Evolutionary conservation across 2,797 vertebrate genomes (phyloP).

Genomic region (Synanceia verrucosa): DNA sequence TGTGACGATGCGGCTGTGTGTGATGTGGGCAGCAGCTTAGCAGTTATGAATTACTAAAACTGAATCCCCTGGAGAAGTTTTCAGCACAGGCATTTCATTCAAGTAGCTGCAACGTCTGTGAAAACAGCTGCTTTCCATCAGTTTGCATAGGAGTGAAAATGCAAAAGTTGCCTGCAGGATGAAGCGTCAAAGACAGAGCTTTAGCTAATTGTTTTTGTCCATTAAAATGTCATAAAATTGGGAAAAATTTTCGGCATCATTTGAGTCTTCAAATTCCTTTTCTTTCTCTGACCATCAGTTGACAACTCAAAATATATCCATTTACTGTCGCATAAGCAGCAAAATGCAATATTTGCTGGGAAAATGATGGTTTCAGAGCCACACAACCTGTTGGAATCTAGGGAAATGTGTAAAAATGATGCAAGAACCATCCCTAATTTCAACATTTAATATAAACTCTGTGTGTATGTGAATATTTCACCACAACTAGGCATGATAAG

Average conservation of each 20-base stretch:
- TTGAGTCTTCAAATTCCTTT: not conserved
- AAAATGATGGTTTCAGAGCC: not conserved
- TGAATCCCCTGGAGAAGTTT: not conserved
- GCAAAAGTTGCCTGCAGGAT: not conserved
- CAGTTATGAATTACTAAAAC: not conserved
- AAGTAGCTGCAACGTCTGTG: not conserved
- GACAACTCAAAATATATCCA: not conserved
- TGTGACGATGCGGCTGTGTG: not conserved
- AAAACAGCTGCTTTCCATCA: not conserved
- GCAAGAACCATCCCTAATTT: not conserved
- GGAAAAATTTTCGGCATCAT: not conserved
- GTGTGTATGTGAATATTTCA: not conserved
- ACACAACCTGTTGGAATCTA: not conserved
- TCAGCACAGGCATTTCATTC: not conserved
- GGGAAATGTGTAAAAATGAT: not conserved
- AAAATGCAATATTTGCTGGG: not conserved
- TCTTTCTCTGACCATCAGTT: not conserved
- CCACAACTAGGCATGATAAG: not conserved
- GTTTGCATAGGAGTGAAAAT: not conserved
- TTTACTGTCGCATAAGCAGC: not conserved
- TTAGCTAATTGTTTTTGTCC: not conserved
- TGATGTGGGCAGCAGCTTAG: not conserved
- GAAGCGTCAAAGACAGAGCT: not conserved
- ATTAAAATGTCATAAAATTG: not conserved
- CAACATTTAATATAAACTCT: not conserved